These are phyloP conservation scores for Cyanoramphus novaezelandiae DNA, from an alignment of 2,113 vertebrate genomes.

Conservation along the genomic window DNA sequence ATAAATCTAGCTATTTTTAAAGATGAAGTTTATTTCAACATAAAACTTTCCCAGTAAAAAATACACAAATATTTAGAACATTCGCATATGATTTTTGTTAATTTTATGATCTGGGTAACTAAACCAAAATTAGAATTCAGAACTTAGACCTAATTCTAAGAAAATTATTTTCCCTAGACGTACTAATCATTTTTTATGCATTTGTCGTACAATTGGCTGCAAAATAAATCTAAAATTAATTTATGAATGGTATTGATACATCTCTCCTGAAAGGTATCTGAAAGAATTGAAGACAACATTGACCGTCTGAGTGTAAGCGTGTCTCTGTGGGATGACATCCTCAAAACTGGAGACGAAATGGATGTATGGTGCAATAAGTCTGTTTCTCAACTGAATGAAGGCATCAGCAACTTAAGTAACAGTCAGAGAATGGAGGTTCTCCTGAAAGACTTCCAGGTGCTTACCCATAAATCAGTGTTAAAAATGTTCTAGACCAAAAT, in stretches of 20 bases:
- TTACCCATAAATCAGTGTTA: background rate
- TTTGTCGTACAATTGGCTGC: background rate
- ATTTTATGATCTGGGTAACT: background rate
- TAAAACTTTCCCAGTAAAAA: background rate
- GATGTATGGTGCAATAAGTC: conserved; percentile 83
- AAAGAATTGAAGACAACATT: conserved; percentile 86
- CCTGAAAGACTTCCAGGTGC: conserved; percentile 88
- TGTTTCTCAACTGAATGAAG: conserved; percentile 81
- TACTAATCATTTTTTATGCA: background rate
- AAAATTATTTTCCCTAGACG: background rate
- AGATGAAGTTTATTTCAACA: background rate
- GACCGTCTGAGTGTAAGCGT: conserved; percentile 79
- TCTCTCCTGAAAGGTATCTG: conserved; percentile 79
- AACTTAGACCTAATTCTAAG: background rate
- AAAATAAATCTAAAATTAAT: background rate
- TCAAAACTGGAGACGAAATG: conserved; percentile 82
- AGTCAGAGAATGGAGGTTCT: conserved; percentile 76
- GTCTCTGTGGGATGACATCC: conserved; percentile 88
- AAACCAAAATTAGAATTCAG: background rate
- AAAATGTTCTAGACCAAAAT: background rate
- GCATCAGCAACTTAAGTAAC: conserved; percentile 75
- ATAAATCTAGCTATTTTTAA: background rate
- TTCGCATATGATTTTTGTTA: background rate
- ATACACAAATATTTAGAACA: background rate
- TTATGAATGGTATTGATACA: background rate